Conservation (phyloP, 2,888 invertebrate genomes). For the Drosophila engyochracea region DNA sequence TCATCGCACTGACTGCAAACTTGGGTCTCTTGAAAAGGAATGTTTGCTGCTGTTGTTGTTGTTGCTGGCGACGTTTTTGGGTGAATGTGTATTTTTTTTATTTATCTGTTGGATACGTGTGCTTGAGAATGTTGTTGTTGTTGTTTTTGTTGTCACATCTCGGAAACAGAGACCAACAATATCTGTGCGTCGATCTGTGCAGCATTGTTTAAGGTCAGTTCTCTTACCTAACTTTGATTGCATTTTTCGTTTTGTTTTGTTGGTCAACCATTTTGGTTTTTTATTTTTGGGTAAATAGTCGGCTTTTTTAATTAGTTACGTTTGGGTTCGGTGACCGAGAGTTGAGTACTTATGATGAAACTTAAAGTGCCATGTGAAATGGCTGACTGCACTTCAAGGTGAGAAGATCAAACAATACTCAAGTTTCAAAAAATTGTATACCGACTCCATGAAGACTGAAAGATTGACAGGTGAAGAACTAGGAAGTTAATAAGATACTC, state of each 20-base stretch:
- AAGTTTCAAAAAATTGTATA: slow-evolving; percentile 11
- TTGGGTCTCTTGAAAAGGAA: slow-evolving; percentile 64
- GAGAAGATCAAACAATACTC: slow-evolving; percentile 48
- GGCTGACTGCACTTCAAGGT: slow-evolving; percentile 24
- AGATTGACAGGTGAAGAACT: background rate
- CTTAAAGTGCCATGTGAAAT: slow-evolving; percentile 25
- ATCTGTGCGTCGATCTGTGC: slow-evolving; percentile 55
- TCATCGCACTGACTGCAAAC: slow-evolving; percentile 28
- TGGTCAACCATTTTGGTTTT: slow-evolving; percentile 44
- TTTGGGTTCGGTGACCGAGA: slow-evolving; percentile 41
- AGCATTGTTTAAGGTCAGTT: slow-evolving; percentile 81
- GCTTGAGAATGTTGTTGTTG: slow-evolving; percentile 14
- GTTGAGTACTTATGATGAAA: slow-evolving; percentile 14
- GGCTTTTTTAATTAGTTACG: slow-evolving; percentile 48
- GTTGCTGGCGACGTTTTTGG: slow-evolving; percentile 55
- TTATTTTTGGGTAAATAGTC: slow-evolving; percentile 35
- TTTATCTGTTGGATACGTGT: slow-evolving; percentile 23
- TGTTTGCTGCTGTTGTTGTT: slow-evolving; percentile 53
- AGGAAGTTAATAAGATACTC: background rate
- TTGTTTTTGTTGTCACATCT: slow-evolving; percentile 34
- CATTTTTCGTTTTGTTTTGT: slow-evolving; percentile 53
- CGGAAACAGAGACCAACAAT: slow-evolving; percentile 17
- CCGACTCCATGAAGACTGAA: background rate
- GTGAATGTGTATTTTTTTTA: slow-evolving; percentile 55
- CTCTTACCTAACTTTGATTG: slow-evolving; percentile 77